Conservation (phyloP, 2,797 vertebrate species). For the Miopithecus talapoin region DNA sequence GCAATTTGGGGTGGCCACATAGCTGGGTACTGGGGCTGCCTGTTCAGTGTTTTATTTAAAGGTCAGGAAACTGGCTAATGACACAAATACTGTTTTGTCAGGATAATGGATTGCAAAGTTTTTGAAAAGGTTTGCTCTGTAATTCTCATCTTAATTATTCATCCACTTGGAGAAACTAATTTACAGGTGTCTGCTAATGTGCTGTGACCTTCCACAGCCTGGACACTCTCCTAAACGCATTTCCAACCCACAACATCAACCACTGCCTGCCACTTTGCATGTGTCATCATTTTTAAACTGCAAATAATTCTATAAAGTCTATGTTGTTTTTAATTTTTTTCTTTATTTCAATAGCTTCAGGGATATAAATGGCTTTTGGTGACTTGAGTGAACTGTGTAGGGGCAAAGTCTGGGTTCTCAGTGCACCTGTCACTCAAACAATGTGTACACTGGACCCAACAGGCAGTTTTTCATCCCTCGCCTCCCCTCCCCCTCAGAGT, state of each 20-base stretch:
- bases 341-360: background rate
- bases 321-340: background rate
- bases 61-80: background rate
- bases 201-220: background rate
- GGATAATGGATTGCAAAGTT: background rate
- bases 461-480: background rate
- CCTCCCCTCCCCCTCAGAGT: background rate
- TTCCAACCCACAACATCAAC: background rate
- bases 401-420: background rate
- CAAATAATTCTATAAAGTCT: background rate
- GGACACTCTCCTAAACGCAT: background rate
- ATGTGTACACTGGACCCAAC: background rate
- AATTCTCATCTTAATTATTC: slow-evolving; percentile 10
- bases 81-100: background rate
- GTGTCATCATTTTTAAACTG: background rate
- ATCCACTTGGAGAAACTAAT: slow-evolving; percentile 6
- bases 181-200: background rate
- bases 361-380: background rate
- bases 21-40: background rate
- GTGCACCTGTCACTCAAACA: background rate
- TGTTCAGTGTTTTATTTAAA: background rate
- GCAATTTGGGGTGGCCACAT: background rate
- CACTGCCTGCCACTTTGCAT: background rate
- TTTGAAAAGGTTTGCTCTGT: background rate
- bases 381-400: background rate